Evolutionary conservation across 1,140 invertebrate genomes (phyloP), one percentile per base, ranked within the genome.

Genomic region (Lamellibrachia luymesi): DNA sequence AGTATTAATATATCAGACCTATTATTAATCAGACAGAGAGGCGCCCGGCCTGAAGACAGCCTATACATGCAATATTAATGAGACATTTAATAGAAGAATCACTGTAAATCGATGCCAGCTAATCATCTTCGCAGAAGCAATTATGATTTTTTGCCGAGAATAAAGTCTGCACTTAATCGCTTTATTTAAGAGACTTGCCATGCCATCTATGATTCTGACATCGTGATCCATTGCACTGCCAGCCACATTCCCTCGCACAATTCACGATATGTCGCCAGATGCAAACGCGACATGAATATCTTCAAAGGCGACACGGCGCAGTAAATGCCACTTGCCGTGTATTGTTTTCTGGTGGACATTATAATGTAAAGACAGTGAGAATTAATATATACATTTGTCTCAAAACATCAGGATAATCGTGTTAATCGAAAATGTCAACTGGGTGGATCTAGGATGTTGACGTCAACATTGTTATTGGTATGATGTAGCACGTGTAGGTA

Each of bases 21-120:
- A 22, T 80, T 22, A 80, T 80, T 80, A 80, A 80, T 80, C 64
- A 80, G 64, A 80, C 64, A 80, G 64, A 80, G 1, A 2, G 64
- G 64, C 64, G 64, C 64, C 64, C 1, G 17, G 7, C 25, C 64
- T 80, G 64, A 80, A 10, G 13, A 22, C 64, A 22, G 64, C 2
- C 17, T 80, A 80, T 22, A 80, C 64, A 10, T 17, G 64, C 8
- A 80, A 22, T 80, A 80, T 80, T 22, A 80, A 80, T 17, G 64
- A 80, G 64, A 80, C 64, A 80, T 80, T 80, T 80, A 80, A 80
- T 80, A 80, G 64, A 80, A 80, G 64, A 80, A 80, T 80, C 64
- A 80, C 25, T 80, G 64, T 22, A 80, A 80, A 80, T 80, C 64
- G 25, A 80, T 80, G 64, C 64, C 64, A 22, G 6, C 64, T 80